Base-by-base conservation (phyloP, 2,888 invertebrate species). In the Lasioglossum zephyrum region DNA sequence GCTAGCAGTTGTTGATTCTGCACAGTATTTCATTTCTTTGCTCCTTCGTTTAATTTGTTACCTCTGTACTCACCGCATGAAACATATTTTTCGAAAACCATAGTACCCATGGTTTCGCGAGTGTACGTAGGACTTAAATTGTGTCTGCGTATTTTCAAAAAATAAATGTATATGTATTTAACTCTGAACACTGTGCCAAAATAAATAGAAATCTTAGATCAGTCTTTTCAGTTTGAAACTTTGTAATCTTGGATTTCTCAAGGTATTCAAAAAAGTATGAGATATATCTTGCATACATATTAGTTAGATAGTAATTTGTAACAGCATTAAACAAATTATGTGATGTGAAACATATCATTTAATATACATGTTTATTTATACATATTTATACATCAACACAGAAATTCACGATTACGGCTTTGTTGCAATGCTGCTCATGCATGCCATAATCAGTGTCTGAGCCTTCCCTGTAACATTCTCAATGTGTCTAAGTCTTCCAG, bases 261-360 rank as follows among this genome's bases (percentile, higher is more conserved):
- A 60, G 13, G 13, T 60, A 60, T 60, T 5, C 13, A 60, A 60
- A 26, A 11, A 26, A 60, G 36, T 60, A 60, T 13, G 8, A 11
- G 5, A 26, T 26, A 26, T 16, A 26, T 26, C 26, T 26, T 63
- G 31, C 60, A n/a, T 60, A 60, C 1, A 26, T 8, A 9, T 60
- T 26, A 60, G 26, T 31, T 63, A 63, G 63, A 2, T 63, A 31
- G 63, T 63, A 16, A 63, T 18, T 18, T 63, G 31, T 63, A 31
- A 31, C 31, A 63, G 16, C 63, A 31, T 63, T 63, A 31, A 63
- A 63, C 31, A 31, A 31, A 16, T 63, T 31, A 63, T 63, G 26
- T 63, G 60, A 63, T 63, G 26, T 63, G 26, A 63, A 63, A 26
- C 60, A 60, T 60, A 60, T 60, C 31, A 63, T 63, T 63, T 63